Conservation (phyloP, 2,113 vertebrate genomes). For the Piaya cayana region DNA sequence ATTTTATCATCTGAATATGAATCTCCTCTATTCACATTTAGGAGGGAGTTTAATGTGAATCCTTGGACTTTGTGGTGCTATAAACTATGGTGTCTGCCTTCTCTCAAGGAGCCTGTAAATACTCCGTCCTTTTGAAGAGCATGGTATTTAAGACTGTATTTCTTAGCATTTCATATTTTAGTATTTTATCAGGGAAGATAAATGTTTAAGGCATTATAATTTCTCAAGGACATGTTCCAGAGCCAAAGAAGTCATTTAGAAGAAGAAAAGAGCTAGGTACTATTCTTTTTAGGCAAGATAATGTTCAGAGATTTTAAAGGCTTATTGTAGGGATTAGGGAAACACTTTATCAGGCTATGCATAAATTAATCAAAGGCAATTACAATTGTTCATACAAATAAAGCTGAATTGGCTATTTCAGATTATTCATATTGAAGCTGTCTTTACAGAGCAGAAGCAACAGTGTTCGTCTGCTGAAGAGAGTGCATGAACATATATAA, state of each 20-base stretch:
- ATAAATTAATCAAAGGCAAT: not conserved
- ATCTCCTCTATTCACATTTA: not conserved
- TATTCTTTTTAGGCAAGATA: not conserved
- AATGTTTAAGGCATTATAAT: not conserved
- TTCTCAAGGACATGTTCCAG: not conserved
- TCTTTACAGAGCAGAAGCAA: not conserved
- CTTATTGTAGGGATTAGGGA: not conserved
- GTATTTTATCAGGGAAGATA: not conserved
- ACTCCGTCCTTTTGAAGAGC: not conserved
- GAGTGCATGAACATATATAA: not conserved
- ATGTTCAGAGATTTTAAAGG: not conserved
- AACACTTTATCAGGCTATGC: not conserved
- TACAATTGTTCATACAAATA: not conserved
- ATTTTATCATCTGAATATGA: constrained; percentile 16
- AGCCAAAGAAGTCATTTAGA: not conserved
- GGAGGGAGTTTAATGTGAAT: constrained; percentile 19
- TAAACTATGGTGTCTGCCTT: not conserved
- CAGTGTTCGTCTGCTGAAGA: not conserved
- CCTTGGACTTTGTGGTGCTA: not conserved
- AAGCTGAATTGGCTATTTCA: not conserved
- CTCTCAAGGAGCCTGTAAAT: not conserved
- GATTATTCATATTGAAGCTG: not conserved
- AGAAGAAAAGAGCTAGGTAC: not conserved
- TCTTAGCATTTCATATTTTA: not conserved
- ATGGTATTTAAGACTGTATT: not conserved